These are phyloP conservation scores for Formica exsecta DNA, from an alignment of 1,140 invertebrate species.

Conservation along the genomic window DNA sequence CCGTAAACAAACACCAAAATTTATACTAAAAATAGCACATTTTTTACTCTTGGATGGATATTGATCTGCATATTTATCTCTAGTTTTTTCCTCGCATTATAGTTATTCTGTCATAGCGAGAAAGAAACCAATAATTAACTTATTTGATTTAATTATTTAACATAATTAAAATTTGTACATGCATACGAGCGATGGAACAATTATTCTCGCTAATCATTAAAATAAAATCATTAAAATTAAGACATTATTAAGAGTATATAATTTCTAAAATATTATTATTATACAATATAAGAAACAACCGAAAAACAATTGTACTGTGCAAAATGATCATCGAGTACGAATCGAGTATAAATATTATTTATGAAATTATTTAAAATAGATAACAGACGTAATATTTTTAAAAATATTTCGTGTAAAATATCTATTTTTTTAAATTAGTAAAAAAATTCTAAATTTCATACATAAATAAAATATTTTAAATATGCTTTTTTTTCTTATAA, in stretches of 20 bases:
- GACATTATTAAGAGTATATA: background rate
- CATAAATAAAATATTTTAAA: background rate
- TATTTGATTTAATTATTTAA: conserved; percentile 19
- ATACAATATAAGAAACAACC: background rate
- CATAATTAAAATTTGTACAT: background rate
- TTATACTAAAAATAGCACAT: too few species aligned
- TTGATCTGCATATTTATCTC: background rate
- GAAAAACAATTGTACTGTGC: background rate
- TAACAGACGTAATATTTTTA: background rate
- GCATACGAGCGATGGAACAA: background rate
- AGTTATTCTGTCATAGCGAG: background rate
- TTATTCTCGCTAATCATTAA: background rate
- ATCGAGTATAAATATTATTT: background rate
- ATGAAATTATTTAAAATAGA: background rate
- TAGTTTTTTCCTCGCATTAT: background rate
- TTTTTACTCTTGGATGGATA: too few species aligned
- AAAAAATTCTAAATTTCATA: too few species aligned
- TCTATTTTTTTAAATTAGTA: too few species aligned
- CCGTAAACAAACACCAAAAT: too few species aligned
- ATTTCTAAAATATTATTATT: conserved; percentile 8
- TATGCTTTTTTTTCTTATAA: background rate
- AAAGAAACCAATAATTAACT: background rate
- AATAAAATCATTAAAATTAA: background rate
- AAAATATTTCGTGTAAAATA: too few species aligned
- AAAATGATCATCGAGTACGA: background rate